Evolutionary conservation across 2,888 invertebrate genomes (phyloP).

Genomic region (Melanophora roralis): DNA sequence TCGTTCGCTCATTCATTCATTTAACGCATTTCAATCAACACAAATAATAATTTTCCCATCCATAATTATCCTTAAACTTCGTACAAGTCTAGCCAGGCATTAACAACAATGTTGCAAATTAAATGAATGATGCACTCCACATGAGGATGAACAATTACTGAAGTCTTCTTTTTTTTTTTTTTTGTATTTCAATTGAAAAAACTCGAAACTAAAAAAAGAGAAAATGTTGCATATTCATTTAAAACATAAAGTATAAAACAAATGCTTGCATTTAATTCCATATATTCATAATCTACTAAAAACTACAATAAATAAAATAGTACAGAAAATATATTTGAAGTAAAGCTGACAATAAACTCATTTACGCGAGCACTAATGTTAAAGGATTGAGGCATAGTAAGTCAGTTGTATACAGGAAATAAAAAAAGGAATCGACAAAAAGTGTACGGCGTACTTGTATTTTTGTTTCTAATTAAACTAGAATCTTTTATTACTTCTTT

Average conservation of each 20-base stretch:
- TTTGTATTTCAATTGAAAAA: background rate
- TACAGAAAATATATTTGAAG: background rate
- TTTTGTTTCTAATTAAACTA: too few species aligned
- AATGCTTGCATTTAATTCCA: slow-evolving; percentile 19
- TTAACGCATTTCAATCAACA: slow-evolving; percentile 46
- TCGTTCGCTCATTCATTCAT: slow-evolving; percentile 1
- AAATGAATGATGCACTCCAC: slow-evolving; percentile 49
- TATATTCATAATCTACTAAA: slow-evolving; percentile 20
- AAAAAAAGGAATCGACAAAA: background rate
- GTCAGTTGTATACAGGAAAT: background rate
- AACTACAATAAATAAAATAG: background rate
- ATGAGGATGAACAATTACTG: slow-evolving; percentile 12
- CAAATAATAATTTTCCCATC: slow-evolving; percentile 38
- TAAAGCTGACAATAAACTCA: slow-evolving; percentile 53
- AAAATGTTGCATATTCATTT: slow-evolving; percentile 53
- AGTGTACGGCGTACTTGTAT: background rate
- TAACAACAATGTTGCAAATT: slow-evolving; percentile 60
- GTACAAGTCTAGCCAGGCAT: slow-evolving; percentile 58
- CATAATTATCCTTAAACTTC: slow-evolving; percentile 59
- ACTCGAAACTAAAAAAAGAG: background rate
- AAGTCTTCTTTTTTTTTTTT: background rate
- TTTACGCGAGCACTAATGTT: slow-evolving; percentile 2
- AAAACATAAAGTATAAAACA: slow-evolving; percentile 21
- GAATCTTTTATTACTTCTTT: too few species aligned
- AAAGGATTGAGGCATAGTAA: background rate